Base-by-base conservation (phyloP, 1,140 invertebrate species). In the Zaprionus gabonicus region DNA sequence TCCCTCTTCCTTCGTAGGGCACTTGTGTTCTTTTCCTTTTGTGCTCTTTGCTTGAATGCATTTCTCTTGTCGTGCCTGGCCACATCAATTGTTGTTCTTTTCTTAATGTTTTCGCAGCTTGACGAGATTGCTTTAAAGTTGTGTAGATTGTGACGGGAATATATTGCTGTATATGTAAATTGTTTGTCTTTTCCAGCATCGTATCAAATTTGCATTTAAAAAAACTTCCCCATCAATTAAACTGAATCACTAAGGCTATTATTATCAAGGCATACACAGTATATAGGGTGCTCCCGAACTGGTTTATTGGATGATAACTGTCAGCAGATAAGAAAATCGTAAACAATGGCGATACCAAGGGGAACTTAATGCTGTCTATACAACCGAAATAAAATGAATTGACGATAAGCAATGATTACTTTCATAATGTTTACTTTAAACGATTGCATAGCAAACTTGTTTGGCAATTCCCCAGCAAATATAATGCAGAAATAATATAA, bases 11-110 rank as follows among this genome's bases (percentile, higher is more conserved):
- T 28, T 38, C 36, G 3, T 1, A 46, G 41, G n/a, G 41, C 41
- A 46, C 41, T 46, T 46, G n/a, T 7, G 36, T 57, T 53, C 31
- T 34, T 56, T 36, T 41, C 65, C 57, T 69, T 69, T 56, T 46
- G 25, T 20, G 23, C 20, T 17, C 28, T 23, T 17, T 36, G 10
- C 31, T 55, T 68, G 9, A 73, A 68, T 69, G 51, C 66, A 69
- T 57, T 55, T 58, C 20, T 44, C 44, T 28, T 60, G 71, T 20
- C 46, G 20, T 25, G 46, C 17, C 9, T 51, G 46, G 17, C 20
- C 20, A 13, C 20, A 51, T 51, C 46, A 25, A 51, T 12, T 51
- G 46, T 65, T 28, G 17, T 53, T 65, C 23, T 34, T 38, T 44
- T 51, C 3, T n/a, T 23, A 9, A 25, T 49, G 49, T n/a, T 25